Evolutionary conservation across 2,113 vertebrate genomes (phyloP).

Genomic region (Zosterops hypoxanthus): DNA sequence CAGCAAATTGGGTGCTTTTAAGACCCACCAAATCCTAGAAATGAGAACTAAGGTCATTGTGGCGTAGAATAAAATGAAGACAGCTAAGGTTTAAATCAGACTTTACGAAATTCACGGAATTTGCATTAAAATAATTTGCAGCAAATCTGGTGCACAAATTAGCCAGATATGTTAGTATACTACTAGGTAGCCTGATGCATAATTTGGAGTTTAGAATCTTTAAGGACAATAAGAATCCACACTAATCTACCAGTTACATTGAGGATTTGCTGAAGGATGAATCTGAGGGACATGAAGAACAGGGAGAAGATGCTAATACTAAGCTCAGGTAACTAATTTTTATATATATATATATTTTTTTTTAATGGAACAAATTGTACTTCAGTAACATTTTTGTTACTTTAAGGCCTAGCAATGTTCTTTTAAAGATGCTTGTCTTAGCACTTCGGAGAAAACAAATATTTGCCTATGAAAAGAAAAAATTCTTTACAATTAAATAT

Average conservation of each 20-base stretch:
- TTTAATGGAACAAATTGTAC: background rate
- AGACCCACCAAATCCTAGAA: background rate
- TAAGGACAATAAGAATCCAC: background rate
- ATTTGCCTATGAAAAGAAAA: background rate
- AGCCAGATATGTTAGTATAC: background rate
- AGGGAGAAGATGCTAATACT: background rate
- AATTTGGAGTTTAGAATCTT: background rate
- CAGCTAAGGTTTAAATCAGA: background rate
- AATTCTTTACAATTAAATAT: background rate
- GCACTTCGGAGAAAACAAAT: background rate
- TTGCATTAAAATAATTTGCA: background rate
- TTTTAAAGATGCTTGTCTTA: background rate
- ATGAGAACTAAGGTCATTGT: background rate
- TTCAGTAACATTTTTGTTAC: background rate
- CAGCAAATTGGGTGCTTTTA: background rate
- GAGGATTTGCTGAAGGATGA: background rate
- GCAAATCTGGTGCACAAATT: background rate
- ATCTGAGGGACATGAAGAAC: background rate
- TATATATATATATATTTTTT: background rate
- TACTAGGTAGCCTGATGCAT: background rate
- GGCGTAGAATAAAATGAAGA: background rate
- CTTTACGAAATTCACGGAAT: background rate
- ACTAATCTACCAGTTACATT: background rate
- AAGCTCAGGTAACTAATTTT: background rate
- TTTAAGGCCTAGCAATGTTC: background rate